Base-by-base conservation (phyloP, 2,888 invertebrate species). In the Acanthacorydalis orientalis region DNA sequence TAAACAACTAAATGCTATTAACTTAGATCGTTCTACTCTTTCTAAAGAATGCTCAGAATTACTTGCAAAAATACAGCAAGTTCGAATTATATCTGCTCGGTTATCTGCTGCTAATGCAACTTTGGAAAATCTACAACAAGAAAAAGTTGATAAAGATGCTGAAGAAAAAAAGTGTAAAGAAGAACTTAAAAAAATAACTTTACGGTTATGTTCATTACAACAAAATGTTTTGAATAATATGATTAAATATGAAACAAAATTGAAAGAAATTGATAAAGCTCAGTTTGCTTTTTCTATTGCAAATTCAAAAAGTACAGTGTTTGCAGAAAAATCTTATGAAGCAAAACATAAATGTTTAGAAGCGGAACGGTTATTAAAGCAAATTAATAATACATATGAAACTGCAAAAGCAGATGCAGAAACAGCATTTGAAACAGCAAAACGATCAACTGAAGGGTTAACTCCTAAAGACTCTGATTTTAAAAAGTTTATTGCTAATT, bases 381-480 rank as follows among this genome's bases (percentile, higher is more conserved):
- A 53, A 16, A 54, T 68, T 1, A 61, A 58, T 34, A 56, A 56
- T 8, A 59, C 60, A 14, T 57, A 67, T 7, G 52, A 52, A 3
- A 63, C 63, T 1, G 45, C 62, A 31, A 69, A 67, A 51, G 57
- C 55, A 1, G 67, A 70, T 48, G 71, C 74, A 0, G 70, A 73
- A 55, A 64, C 66, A 52, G 69, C 74, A 42, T 60, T 75, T 2
- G 48, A 58, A 0, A 70, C 72, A 56, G 81, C 80, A 0, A 72
- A 73, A 55, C 57, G 62, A 1, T 58, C 66, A 1, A 78, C 78
- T 4, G 67, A 72, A 39, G 74, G 76, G 46, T 65, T 72, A 43
- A 63, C 70, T 44, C 81, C 80, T 0, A 65, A 66, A 0, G 74
- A 80, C 49, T 54, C 58, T 0, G 69, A 67, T 31, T 83, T 81